Evolutionary conservation across 35 echinoderm and acorn worm species (phyloP).

Genomic region (Hemicentrotus pulcherrimus): DNA sequence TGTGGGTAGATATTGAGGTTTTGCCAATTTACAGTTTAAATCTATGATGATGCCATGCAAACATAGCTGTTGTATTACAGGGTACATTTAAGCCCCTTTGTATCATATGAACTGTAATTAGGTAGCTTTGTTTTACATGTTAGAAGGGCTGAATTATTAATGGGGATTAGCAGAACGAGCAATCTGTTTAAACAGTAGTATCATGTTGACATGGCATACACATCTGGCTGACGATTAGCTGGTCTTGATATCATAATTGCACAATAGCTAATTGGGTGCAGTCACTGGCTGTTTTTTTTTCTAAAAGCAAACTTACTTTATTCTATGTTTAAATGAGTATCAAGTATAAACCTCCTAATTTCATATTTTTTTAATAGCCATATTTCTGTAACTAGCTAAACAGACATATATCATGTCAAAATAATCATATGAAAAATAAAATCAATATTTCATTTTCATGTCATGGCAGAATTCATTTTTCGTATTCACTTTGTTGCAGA

Average conservation of each 20-base stretch:
- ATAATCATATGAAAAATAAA: no score
- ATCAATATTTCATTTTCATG: no score
- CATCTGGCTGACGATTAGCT: not conserved
- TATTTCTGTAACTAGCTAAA: no score
- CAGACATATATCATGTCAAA: no score
- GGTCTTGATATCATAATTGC: not conserved
- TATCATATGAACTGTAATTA: not conserved
- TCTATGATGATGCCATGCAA: not conserved
- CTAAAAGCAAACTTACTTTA: no score
- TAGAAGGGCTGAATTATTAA: not conserved
- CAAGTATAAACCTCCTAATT: no score
- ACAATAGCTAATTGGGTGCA: not conserved
- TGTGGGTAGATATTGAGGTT: no score
- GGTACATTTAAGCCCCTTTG: not conserved
- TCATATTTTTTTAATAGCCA: no score
- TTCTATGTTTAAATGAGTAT: no score
- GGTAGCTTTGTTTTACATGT: not conserved
- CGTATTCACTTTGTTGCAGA: no score
- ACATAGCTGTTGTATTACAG: not conserved
- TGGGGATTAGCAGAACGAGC: not conserved
- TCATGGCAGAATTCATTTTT: no score
- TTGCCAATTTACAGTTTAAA: no score
- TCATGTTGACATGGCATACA: not conserved
- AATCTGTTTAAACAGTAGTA: not conserved
- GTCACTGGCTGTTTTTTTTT: not conserved